phyloP scores from a whole-genome alignment of 2,888 invertebrate species.

The Netelia virgata region DNA sequence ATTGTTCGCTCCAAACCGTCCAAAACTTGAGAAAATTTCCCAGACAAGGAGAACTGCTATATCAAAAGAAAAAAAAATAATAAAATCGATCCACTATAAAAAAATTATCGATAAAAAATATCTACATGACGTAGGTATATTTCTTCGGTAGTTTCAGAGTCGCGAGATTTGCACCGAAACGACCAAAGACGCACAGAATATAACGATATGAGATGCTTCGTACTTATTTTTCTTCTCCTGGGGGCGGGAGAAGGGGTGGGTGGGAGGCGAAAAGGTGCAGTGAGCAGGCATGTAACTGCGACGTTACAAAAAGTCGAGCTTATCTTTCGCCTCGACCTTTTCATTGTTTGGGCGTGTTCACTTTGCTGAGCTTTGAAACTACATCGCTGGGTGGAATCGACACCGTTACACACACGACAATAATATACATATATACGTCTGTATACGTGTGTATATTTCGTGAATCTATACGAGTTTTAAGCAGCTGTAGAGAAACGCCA shows the following conservation, averaged over 20 bases:
- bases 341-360: conserved; percentile 38
- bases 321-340: conserved; percentile 47
- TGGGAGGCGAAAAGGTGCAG: conserved; percentile 32
- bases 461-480: conserved; percentile 56
- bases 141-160: no score
- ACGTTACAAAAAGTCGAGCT: conserved; percentile 32
- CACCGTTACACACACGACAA: conserved; percentile 27
- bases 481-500: conserved; percentile 23
- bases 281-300: conserved; percentile 59
- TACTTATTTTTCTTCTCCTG: conserved; percentile 4
- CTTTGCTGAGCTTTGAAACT: conserved; percentile 42
- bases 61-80: no score
- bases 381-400: conserved; percentile 33
- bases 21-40: no score
- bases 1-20: no score
- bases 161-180: not conserved
- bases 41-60: no score
- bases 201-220: not conserved
- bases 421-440: conserved; percentile 5
- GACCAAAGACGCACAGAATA: not conserved
- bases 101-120: no score
- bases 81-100: no score
- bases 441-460: conserved; percentile 7
- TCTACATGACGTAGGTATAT: not conserved
- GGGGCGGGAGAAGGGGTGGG: not conserved